Conservation (phyloP, 2,888 invertebrate genomes). For the Siphlonurus alternatus region DNA sequence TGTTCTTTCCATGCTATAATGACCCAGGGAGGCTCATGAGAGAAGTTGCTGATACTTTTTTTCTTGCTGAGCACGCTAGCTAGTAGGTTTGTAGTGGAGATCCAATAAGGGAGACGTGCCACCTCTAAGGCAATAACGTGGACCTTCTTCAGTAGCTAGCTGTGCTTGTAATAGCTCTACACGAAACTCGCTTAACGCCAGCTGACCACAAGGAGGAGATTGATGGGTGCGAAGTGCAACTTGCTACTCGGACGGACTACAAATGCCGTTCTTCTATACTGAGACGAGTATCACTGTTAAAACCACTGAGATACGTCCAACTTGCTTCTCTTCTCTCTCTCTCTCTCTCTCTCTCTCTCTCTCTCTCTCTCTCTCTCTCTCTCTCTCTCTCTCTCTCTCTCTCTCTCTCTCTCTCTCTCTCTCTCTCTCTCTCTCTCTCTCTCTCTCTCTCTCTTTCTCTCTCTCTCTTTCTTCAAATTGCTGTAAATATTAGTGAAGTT, state of each 20-base stretch:
- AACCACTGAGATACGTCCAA: not conserved
- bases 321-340: not conserved
- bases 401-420: no score
- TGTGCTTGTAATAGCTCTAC: not conserved
- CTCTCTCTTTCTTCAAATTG: no score
- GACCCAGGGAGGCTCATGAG: not conserved
- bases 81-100: not conserved
- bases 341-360: not conserved
- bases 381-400: no score
- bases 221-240: not conserved
- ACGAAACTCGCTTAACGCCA: not conserved
- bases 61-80: not conserved
- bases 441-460: no score
- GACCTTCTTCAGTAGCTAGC: not conserved
- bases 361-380: no score
- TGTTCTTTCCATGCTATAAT: not conserved
- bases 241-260: not conserved
- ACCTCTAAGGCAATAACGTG: not conserved
- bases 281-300: not conserved
- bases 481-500: no score
- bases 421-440: no score
- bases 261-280: not conserved
- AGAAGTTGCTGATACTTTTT: not conserved
- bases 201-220: not conserved
- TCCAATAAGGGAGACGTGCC: not conserved